Evolutionary conservation across 1,140 invertebrate genomes (phyloP).

Genomic region (Chrysopa pallens): DNA sequence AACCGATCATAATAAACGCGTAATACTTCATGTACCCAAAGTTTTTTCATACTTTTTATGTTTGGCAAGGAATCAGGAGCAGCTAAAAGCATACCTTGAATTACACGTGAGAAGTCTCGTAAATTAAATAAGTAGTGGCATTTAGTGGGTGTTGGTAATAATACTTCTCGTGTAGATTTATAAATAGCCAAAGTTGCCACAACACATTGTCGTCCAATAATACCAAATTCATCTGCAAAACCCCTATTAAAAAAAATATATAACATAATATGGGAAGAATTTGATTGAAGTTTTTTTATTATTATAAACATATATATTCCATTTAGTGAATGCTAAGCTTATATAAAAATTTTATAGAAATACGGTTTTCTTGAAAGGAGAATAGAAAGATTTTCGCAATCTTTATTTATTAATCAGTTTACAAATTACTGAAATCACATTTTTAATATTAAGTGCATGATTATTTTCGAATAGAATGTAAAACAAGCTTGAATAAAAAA

Average conservation of each 20-base stretch:
- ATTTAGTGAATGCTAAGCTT: no score
- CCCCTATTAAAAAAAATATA: constrained; percentile 39
- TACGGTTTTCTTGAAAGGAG: no score
- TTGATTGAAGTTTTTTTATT: no score
- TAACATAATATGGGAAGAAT: neutral
- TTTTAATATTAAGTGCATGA: no score
- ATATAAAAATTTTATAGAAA: no score
- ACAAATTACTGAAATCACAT: no score
- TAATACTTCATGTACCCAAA: constrained; percentile 90
- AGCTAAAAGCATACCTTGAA: constrained; percentile 81
- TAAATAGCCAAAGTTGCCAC: constrained; percentile 73
- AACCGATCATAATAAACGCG: constrained; percentile 89
- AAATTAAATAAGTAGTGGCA: constrained; percentile 93
- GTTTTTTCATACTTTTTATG: constrained; percentile 67
- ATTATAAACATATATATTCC: no score
- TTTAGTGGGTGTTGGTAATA: constrained; percentile 79
- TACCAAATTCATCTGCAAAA: constrained; percentile 90
- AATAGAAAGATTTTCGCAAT: no score
- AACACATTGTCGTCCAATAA: constrained; percentile 79
- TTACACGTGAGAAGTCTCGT: constrained; percentile 83
- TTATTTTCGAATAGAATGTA: no score
- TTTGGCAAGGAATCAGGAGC: constrained; percentile 83
- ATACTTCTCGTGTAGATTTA: constrained; percentile 59
- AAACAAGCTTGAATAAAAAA: no score
- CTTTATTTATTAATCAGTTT: no score